phyloP scores from a whole-genome alignment of 2,113 vertebrate species.

The Menidia beryllina region DNA sequence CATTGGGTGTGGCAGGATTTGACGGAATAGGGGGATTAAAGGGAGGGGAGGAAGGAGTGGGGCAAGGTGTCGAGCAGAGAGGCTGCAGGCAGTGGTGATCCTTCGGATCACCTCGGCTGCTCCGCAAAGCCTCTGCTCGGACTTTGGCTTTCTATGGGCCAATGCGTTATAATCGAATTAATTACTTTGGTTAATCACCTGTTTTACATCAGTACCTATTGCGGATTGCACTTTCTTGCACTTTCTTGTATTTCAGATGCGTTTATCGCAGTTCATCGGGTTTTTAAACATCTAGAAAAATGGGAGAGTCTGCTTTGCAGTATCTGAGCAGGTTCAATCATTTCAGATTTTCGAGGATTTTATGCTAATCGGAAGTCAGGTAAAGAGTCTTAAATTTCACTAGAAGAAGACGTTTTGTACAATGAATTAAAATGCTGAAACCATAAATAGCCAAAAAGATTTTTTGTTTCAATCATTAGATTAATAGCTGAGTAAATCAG shows the following conservation, averaged over 20 bases:
- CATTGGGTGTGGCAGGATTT: constrained; percentile 52
- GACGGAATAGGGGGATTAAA: constrained; percentile 47
- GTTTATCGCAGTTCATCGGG: too few relatives aligned
- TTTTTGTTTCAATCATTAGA: neutral
- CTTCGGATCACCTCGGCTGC: constrained; percentile 9
- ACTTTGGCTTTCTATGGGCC: neutral
- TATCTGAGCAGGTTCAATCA: neutral
- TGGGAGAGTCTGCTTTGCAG: neutral
- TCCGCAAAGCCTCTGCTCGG: neutral
- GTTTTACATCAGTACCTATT: neutral
- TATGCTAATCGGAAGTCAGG: neutral
- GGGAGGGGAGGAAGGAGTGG: constrained; percentile 17
- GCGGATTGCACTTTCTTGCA: neutral
- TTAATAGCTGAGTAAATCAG: neutral
- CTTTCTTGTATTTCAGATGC: neutral
- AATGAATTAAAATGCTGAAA: neutral
- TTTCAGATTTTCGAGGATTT: neutral
- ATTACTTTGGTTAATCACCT: constrained; percentile 3
- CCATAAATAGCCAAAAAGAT: neutral
- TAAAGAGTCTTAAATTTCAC: neutral
- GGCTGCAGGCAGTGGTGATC: constrained; percentile 24
- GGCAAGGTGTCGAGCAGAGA: constrained; percentile 37
- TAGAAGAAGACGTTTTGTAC: neutral
- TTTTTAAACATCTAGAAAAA: neutral
- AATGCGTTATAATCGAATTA: neutral